Evolutionary conservation across 2,797 vertebrate species (phyloP), one percentile per base, ranked within the genome.

Genomic region (Cercopithecus neglectus): DNA sequence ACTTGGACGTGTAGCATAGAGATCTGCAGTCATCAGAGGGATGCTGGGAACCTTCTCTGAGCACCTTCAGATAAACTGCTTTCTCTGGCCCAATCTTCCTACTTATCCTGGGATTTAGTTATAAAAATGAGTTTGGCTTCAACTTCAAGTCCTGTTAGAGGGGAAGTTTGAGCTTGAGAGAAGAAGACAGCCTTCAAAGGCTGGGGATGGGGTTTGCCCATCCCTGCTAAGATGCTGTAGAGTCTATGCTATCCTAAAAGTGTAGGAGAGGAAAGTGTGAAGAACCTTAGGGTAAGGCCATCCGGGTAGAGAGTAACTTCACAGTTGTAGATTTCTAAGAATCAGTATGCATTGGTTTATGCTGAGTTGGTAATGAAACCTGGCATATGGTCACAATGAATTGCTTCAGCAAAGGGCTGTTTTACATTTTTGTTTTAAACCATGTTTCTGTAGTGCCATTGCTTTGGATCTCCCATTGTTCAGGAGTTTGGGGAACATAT

Each of bases 1-100:
- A 59, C 3, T 4, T 57, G 36, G n/a, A 17, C 0, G 2, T 2
- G 26, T 30, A 9, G 8, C 30, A 19, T 22, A 76, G 2, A 48
- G 8, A 44, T 33, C 78, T 84, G 30, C 21, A 50, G n/a, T 39
- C 10, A 55, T 57, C 67, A 19, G 17, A 46, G 10, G 12, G 30
- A 50, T 28, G 5, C 17, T 67, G 22, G 7, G 36, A 24, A 95
- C 41, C 17, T 48, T 74, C 8, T 4, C 61, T 89, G 46, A 82
- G 16, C 16, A 64, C 2, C 8, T 57, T 36, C 14, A 39, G 74
- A 24, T 67, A 50, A 33, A 57, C 3, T 85, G 8, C 33, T 89
- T 55, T 61, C 16, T 93, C 5, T 36, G 16, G 24, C 13, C 33
- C 41, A 39, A 10, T 44, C 2, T 95, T 84, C 30, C 8, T 46